A percentile compares a stretch with the other conserved stretches of the same genome.
Evolutionary conservation across 2,797 vertebrate species (phyloP).

Genomic region (Enteromius paludinosus): DNA sequence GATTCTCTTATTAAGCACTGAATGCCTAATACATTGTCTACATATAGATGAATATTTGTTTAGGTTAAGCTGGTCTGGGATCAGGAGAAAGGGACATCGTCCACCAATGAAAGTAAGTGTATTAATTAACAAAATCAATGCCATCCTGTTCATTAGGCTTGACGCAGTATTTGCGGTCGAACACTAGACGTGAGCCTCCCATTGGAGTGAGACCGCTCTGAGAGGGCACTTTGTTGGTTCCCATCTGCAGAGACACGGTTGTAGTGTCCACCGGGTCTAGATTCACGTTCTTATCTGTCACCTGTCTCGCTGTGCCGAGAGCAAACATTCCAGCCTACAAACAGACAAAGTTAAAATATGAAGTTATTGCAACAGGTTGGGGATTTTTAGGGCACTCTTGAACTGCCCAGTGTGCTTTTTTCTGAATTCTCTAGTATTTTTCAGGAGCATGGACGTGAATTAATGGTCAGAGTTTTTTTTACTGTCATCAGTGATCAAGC

Average conservation of each 20-base stretch:
- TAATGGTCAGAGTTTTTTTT: neutral
- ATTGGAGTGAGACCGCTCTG: slow-evolving; percentile 92
- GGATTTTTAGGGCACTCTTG: neutral
- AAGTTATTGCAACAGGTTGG: neutral
- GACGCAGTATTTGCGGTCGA: slow-evolving; percentile 91
- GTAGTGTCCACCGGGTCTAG: slow-evolving; percentile 87
- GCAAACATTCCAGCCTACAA: slow-evolving; percentile 91
- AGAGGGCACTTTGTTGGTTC: slow-evolving; percentile 91
- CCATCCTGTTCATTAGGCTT: slow-evolving; percentile 66
- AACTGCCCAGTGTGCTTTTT: neutral
- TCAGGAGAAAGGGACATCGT: neutral
- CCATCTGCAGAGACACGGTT: slow-evolving; percentile 95
- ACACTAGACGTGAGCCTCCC: slow-evolving; percentile 91
- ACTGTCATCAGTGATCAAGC: neutral
- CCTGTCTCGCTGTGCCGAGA: slow-evolving; percentile 91
- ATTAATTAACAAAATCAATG: slow-evolving; percentile 15
- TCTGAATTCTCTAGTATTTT: neutral
- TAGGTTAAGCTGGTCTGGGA: neutral
- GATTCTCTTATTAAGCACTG: neutral
- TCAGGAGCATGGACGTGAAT: neutral
- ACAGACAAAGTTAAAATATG: neutral
- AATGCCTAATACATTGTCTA: neutral
- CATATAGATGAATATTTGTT: neutral
- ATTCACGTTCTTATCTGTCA: slow-evolving; percentile 89
- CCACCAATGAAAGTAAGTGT: neutral